Evolutionary conservation across 2,113 vertebrate species (phyloP).

Genomic region (Hippocampus abdominalis): DNA sequence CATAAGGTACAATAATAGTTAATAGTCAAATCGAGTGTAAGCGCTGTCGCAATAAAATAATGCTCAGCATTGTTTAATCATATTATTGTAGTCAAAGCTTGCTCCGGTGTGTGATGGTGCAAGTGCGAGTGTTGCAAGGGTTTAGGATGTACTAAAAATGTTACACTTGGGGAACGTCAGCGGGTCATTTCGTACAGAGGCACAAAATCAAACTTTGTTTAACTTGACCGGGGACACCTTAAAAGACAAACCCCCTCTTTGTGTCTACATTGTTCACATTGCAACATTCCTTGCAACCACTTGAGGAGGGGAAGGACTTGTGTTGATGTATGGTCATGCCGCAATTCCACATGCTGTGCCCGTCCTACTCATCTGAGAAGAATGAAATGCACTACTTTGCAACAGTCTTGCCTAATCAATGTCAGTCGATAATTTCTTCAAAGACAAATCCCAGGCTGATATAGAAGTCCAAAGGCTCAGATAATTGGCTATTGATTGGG

Average conservation of each 20-base stretch:
- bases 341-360: constrained; percentile 2
- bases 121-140: too few relatives aligned
- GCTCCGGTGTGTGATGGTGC: background rate
- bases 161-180: background rate
- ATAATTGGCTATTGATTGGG: background rate
- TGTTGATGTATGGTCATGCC: constrained; percentile 20
- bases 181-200: background rate
- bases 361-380: constrained; percentile 15
- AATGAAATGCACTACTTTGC: constrained; percentile 40
- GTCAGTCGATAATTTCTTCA: background rate
- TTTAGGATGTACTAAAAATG: background rate
- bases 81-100: background rate
- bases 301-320: constrained; percentile 7
- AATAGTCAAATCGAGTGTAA: background rate
- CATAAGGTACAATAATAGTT: background rate
- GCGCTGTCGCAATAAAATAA: background rate
- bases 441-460: background rate
- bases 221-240: constrained; percentile 30
- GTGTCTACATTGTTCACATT: constrained; percentile 60
- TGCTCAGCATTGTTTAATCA: background rate
- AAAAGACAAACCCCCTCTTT: constrained; percentile 36
- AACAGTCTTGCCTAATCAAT: constrained; percentile 31
- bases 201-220: background rate
- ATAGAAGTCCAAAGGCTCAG: background rate
- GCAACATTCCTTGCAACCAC: constrained; percentile 45